Base-by-base conservation (phyloP, 1,140 invertebrate species). In the Meloidogyne hapla region DNA sequence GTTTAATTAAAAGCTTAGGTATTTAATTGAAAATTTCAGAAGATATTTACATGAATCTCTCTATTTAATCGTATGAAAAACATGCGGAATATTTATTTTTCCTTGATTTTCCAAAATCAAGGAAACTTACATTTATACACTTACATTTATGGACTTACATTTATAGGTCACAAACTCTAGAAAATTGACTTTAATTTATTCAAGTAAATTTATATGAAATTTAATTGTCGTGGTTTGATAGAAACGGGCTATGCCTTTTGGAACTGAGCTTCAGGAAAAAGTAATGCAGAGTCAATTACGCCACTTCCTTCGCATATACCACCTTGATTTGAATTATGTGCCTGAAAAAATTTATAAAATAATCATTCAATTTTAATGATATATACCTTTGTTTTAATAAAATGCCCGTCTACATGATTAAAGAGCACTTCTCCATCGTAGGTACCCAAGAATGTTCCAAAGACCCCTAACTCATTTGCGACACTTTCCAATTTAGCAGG, bases 261-360 rank as follows among this genome's bases (percentile, higher is more conserved):
- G n/a, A 72, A 45, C 45, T 45, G 23, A 2, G n/a, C 25, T 23
- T 26, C 33, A 3, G 70, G 70, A 33, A 72, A 72, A 23, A 72
- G 70, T 12, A 72, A n/a, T n/a, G 28, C n/a, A 9, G 70, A 72
- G 70, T 72, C 70, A 21, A 72, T 23, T 13, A 45, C 10, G 1
- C 70, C 70, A 72, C 48, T 21, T 48, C 70, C 70, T 12, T 48
- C 21, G 10, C 48, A 6, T n/a, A 72, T 25, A 26, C 70, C 70
- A 1, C 48, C 70, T 18, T 72, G 70, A 9, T 72, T 72, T 33
- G 48, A 62, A 23, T 72, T 56, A 21, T 48, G 33, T 12, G 23
- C 13, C 70, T 72, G n/a, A 2, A 72, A 48, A 1, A 63, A 56
- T 62, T 63, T 15, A 64, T n/a, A n/a, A n/a, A n/a, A n/a, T n/a